These are phyloP conservation scores for Cephus rjabovi DNA, from an alignment of 2,888 invertebrate species.

Conservation along the genomic window DNA sequence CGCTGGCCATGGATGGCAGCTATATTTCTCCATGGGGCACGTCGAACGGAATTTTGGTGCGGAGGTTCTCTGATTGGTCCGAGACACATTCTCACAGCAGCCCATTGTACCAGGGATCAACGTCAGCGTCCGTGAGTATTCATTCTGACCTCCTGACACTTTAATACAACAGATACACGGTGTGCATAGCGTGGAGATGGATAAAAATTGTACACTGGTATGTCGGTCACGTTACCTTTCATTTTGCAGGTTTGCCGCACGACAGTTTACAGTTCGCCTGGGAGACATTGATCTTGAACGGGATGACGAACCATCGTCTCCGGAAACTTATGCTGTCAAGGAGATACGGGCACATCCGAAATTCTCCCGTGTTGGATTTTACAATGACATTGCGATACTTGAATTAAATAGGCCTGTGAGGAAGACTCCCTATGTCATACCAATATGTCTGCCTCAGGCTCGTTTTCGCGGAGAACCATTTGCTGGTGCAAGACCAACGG, in stretches of 20 bases:
- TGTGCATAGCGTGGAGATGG: too few relatives aligned
- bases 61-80: constrained; percentile 89
- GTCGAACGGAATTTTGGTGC: constrained; percentile 92
- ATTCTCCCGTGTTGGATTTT: constrained; percentile 91
- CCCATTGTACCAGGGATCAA: constrained; percentile 92
- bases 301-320: constrained; percentile 87
- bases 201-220: too few relatives aligned
- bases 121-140: constrained; percentile 85
- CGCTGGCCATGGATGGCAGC: constrained; percentile 98
- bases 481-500: constrained; percentile 82
- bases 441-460: constrained; percentile 83
- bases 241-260: constrained; percentile 80
- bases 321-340: constrained; percentile 81
- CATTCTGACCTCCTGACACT: neutral
- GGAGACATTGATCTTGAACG: constrained; percentile 89
- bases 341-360: constrained; percentile 85
- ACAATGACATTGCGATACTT: constrained; percentile 93
- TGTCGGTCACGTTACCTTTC: constrained; percentile 1
- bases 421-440: constrained; percentile 87
- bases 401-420: constrained; percentile 79
- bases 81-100: constrained; percentile 87
- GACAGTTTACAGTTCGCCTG: constrained; percentile 89
- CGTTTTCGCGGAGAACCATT: constrained; percentile 74
- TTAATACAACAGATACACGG: constrained; percentile 1
- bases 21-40: constrained; percentile 87